Conservation (phyloP, 53 echinoderm and acorn worm genomes). For the Mesocentrotus franciscanus region DNA sequence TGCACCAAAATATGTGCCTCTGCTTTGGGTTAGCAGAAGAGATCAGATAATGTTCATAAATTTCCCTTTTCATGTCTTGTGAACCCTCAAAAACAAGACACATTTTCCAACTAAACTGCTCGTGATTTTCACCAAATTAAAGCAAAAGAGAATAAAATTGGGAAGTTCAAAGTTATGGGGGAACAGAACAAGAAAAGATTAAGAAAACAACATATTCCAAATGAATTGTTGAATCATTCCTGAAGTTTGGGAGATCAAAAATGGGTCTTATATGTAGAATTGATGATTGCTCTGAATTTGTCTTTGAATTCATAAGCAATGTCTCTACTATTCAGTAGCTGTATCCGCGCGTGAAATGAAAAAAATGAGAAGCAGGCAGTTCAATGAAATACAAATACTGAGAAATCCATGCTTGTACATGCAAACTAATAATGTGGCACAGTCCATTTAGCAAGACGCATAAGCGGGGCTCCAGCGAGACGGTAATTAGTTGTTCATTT, state of each 20-base stretch:
- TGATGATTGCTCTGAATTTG: neutral
- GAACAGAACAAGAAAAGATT: neutral
- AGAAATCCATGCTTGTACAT: slow-evolving; percentile 43
- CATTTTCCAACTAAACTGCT: neutral
- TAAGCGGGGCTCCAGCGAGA: neutral
- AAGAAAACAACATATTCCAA: neutral
- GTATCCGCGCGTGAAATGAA: neutral
- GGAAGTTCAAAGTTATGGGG: no score
- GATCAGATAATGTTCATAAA: neutral
- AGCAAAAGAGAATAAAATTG: neutral
- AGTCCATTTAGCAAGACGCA: slow-evolving; percentile 20
- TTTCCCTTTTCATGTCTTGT: neutral
- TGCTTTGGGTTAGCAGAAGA: neutral
- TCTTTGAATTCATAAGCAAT: neutral
- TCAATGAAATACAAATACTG: neutral
- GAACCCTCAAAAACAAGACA: neutral
- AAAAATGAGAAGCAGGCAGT: neutral
- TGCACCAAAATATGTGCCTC: neutral
- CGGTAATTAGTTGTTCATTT: neutral
- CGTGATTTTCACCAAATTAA: neutral
- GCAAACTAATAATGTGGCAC: slow-evolving; percentile 27
- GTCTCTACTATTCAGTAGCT: neutral
- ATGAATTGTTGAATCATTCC: neutral
- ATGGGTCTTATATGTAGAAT: neutral
- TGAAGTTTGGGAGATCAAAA: neutral